Base-by-base conservation (phyloP, 2,113 vertebrate species). In the Procavia capensis region DNA sequence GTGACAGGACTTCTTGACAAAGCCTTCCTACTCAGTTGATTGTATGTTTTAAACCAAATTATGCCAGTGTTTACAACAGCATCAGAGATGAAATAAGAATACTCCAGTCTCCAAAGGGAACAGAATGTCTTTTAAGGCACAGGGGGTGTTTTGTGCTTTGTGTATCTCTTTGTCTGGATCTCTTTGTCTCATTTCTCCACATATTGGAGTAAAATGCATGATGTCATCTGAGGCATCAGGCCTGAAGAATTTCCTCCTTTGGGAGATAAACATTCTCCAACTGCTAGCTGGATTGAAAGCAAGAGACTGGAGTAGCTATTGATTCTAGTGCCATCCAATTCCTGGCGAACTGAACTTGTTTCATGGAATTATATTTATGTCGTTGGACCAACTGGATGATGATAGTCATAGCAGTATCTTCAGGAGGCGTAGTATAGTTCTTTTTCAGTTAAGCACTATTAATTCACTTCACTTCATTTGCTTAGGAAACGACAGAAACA, bases 41-140 rank as follows among this genome's bases (percentile, higher is more conserved):
- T 70, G 66, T 79, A 74, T 36, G 29, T 39, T 94, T 96, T 86
- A 92, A 66, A 91, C 86, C n/a, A 83, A 93, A 66, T 24, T 94
- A 9, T 80, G 80, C 70, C 31, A 82, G 34, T 9, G 70, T 25
- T 84, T 94, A 47, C 17, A 94, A 90, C 1, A 72, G 24, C 54
- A 90, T 68, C 94, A 88, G 63, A 0, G 1, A 91, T 82, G 76
- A 86, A 90, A 36, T 13, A 95, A 31, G 29, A 9, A 72, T 64
- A 70, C 64, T 75, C 87, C 85, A 91, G 93, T 47, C 88, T 41
- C 87, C 47, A 66, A 85, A 63, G 76, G 4, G 59, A 8, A 61
- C 63, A 7, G 1, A 84, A 96, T 14, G n/a, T 68, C 79, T 95
- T 72, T 72, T 64, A 80, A 86, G 43, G 63, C 47, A 41, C 78